These are phyloP conservation scores for Rhizomys pruinosus DNA, from an alignment of 2,113 vertebrate species.

Conservation along the genomic window DNA sequence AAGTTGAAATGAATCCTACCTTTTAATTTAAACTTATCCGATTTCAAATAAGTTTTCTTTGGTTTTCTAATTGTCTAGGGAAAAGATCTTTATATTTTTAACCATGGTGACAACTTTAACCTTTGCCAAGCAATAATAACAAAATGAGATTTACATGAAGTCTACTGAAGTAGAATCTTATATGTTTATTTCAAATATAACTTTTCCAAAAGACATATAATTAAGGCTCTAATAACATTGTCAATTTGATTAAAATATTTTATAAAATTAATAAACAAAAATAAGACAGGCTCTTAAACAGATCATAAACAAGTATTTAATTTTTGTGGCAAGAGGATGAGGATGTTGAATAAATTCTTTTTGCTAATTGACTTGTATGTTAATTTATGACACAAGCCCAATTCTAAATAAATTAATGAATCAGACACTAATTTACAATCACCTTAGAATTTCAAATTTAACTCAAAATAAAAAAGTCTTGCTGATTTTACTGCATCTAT, in stretches of 20 bases:
- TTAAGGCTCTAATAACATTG: background rate
- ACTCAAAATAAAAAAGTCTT: conserved; percentile 31
- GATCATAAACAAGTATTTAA: background rate
- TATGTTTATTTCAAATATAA: conserved; percentile 25
- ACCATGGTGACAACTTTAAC: background rate
- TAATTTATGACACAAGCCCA: background rate
- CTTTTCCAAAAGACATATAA: conserved; percentile 2
- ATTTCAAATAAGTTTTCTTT: conserved; percentile 48
- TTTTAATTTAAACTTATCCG: conserved; percentile 37
- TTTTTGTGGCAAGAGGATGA: background rate
- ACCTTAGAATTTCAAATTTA: conserved; percentile 4
- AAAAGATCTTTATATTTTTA: conserved; percentile 36
- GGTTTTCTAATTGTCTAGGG: background rate
- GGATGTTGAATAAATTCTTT: background rate
- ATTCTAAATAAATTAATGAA: background rate
- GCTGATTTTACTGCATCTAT: conserved; percentile 5
- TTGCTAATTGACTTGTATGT: background rate
- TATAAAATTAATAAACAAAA: conserved; percentile 31
- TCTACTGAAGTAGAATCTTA: conserved; percentile 37
- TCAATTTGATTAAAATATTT: background rate
- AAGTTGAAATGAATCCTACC: conserved; percentile 57
- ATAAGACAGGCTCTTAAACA: background rate
- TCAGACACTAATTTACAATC: conserved; percentile 14
- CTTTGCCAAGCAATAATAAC: conserved; percentile 43
- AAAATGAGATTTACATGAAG: conserved; percentile 19